phyloP scores from a whole-genome alignment of 2,888 invertebrate species.

The Lepidochrysops patricia region DNA sequence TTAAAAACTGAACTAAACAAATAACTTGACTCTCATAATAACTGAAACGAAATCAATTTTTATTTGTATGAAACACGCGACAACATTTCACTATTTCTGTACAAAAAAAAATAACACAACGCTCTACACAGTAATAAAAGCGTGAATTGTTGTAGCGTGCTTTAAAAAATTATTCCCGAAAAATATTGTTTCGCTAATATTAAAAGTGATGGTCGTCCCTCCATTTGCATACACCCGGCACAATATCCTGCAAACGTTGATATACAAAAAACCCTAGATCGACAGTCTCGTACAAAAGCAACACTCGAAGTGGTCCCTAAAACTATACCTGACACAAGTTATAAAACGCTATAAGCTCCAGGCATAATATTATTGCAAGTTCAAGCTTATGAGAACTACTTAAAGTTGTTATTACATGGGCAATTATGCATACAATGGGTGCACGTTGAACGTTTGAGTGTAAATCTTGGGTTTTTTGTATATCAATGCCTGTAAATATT shows the following conservation, averaged over 20 bases:
- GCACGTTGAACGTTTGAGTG: too few species aligned
- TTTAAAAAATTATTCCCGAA: conserved; percentile 8
- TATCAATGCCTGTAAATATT: neutral
- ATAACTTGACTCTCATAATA: neutral
- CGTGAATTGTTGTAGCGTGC: conserved; percentile 5
- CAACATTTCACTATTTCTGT: neutral
- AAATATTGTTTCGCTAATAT: neutral
- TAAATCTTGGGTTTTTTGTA: too few species aligned
- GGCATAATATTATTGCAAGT: too few species aligned
- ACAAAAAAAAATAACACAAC: conserved; percentile 3
- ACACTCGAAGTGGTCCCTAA: too few species aligned
- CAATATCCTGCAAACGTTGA: neutral
- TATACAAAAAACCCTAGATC: too few species aligned
- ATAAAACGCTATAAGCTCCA: too few species aligned
- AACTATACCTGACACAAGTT: too few species aligned
- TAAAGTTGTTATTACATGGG: too few species aligned
- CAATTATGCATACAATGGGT: too few species aligned
- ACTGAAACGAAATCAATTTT: neutral
- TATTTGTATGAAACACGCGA: neutral
- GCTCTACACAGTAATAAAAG: neutral
- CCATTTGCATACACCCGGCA: neutral
- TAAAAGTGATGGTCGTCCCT: neutral
- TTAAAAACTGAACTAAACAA: neutral
- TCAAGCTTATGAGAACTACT: too few species aligned
- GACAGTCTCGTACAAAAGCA: too few species aligned